Conservation (phyloP, 2,113 vertebrate species). For the Fulica atra region DNA sequence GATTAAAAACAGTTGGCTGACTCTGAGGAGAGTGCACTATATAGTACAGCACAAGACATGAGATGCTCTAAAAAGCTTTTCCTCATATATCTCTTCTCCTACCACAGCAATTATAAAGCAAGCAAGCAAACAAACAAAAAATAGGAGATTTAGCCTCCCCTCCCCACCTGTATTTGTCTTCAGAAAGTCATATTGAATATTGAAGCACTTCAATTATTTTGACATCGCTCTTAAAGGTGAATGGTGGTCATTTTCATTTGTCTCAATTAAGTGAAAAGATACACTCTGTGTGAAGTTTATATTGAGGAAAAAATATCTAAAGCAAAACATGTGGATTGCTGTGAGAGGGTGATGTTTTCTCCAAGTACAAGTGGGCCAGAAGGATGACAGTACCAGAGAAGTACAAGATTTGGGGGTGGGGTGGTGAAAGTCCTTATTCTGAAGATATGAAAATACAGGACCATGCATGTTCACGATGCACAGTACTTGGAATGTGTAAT, state of each 20-base stretch:
- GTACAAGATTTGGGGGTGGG: too few species aligned
- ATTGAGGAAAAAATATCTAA: background rate
- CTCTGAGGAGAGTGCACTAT: background rate
- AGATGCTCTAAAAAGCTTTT: background rate
- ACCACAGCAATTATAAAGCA: background rate
- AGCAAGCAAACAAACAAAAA: background rate
- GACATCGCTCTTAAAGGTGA: background rate
- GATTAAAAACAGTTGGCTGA: conserved; percentile 36
- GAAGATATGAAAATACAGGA: background rate
- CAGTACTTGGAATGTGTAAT: background rate
- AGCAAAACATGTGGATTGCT: background rate
- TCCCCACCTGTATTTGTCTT: background rate
- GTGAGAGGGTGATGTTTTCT: background rate
- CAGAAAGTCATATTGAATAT: background rate
- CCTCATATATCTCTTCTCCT: background rate
- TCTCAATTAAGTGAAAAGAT: background rate
- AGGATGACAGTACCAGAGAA: background rate
- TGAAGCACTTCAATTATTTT: background rate
- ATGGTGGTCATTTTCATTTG: background rate
- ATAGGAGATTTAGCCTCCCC: background rate
- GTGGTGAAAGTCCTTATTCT: background rate
- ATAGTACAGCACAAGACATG: background rate
- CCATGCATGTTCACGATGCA: background rate
- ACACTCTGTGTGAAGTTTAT: background rate
- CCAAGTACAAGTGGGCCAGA: background rate